A percentile compares a stretch with the other conserved stretches of the same genome.
Conservation (phyloP, 2,888 invertebrate species). For the Stratiomys singularior region DNA sequence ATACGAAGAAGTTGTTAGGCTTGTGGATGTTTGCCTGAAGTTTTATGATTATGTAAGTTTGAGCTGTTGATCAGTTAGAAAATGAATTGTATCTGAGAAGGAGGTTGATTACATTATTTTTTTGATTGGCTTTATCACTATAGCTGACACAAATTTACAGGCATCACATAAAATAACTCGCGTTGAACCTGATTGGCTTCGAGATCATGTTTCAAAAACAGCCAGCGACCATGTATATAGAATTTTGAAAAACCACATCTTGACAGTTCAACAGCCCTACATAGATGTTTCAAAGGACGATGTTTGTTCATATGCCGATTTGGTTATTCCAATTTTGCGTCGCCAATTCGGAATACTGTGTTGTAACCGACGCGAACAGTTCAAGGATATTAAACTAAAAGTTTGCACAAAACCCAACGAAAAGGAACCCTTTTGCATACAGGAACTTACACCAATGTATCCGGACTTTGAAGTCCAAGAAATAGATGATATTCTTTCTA, state of each 20-base stretch:
- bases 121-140: no score
- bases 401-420: slow-evolving; percentile 47
- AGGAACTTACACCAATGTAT: slow-evolving; percentile 45
- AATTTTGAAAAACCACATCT: slow-evolving; percentile 28
- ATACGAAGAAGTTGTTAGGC: background rate
- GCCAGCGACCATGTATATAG: slow-evolving; percentile 32
- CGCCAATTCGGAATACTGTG: slow-evolving; percentile 47
- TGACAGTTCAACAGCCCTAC: slow-evolving; percentile 44
- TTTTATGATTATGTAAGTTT: slow-evolving; percentile 30
- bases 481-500: slow-evolving; percentile 35
- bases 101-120: no score
- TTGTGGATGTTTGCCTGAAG: background rate
- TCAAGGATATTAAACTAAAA: background rate
- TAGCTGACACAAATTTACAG: background rate
- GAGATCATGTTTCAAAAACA: slow-evolving; percentile 45
- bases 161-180: background rate
- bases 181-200: slow-evolving; percentile 46
- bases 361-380: slow-evolving; percentile 8
- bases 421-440: slow-evolving; percentile 42
- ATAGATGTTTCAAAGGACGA: slow-evolving; percentile 47
- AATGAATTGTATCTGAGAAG: no score
- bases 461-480: slow-evolving; percentile 39
- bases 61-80: background rate
- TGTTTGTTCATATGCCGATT: slow-evolving; percentile 43
- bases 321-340: slow-evolving; percentile 45